These are phyloP conservation scores for Platanista minor DNA, from an alignment of 2,113 vertebrate species.

Conservation along the genomic window DNA sequence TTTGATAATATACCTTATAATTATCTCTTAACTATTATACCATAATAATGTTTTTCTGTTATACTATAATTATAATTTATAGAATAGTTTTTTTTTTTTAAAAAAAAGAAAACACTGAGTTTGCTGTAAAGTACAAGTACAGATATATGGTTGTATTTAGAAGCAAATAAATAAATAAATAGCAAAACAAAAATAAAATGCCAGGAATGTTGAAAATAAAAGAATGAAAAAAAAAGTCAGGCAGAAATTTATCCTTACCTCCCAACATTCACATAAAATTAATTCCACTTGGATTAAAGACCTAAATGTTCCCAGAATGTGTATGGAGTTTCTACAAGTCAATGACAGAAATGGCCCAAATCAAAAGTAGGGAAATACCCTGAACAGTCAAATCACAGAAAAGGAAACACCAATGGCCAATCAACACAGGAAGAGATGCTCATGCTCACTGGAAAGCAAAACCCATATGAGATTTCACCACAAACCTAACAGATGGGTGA, in stretches of 20 bases:
- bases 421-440: background rate
- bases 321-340: background rate
- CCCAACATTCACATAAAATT: background rate
- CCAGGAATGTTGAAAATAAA: background rate
- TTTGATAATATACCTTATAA: background rate
- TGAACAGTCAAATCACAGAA: background rate
- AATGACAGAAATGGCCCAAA: background rate
- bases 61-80: background rate
- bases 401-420: background rate
- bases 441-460: background rate
- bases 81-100: background rate
- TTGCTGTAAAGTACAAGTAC: background rate
- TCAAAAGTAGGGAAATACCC: background rate
- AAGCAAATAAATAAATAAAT: background rate
- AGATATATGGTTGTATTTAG: background rate
- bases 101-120: background rate
- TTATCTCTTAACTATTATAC: background rate
- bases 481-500: background rate
- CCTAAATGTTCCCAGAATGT: background rate
- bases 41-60: background rate
- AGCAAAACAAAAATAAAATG: background rate
- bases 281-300: background rate
- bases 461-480: background rate
- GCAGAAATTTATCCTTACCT: background rate
- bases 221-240: background rate